Base-by-base conservation (phyloP, 1,140 invertebrate genomes). In the Samia ricini region DNA sequence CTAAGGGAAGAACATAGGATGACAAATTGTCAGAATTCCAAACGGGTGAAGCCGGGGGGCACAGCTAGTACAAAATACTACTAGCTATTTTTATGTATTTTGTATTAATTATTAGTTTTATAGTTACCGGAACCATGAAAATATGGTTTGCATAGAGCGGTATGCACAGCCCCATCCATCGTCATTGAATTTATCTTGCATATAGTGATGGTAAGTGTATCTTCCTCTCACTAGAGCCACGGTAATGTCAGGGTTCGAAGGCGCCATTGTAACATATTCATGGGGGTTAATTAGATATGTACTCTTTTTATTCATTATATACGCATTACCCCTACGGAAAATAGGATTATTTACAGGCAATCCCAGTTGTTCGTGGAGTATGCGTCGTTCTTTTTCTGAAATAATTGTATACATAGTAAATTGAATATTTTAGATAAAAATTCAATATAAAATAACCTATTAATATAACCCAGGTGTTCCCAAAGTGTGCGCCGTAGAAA, bases 151-250 rank as follows among this genome's bases (percentile, higher is more conserved):
- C 64, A 99, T 91, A 5, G 98, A 99, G 64, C 99, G 93, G 79
- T 99, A 99, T 1, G 99, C 99, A 92, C 99, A 99, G 15, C 99
- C 99, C 99, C 99, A 99, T 23, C 98, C 98, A 88, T 96, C 95
- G 81, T 99, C 99, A 88, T 99, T 95, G 79, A 98, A 95, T 71
- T 94, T 92, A 81, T 99, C 95, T 91, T 99, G 98, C 94, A 98
- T 96, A 79, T 99, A 99, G 87, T 99, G 99, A 88, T 98, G 95
- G 91, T 99, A 99, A 1, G 93, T 91, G 86, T 99, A 99, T 59
- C 93, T 92, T 2, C 99, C 98, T 66, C 94, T 90, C 2, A 99
- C 97, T 24, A 96, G 61, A 60, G 92, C 92, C 19, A 93, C 67
- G 4, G 61, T 79, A 6, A 76, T 73, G 50, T 85, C 81, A 4